Conservation (phyloP, 2,113 vertebrate genomes). For the Nansenia antarctica region DNA sequence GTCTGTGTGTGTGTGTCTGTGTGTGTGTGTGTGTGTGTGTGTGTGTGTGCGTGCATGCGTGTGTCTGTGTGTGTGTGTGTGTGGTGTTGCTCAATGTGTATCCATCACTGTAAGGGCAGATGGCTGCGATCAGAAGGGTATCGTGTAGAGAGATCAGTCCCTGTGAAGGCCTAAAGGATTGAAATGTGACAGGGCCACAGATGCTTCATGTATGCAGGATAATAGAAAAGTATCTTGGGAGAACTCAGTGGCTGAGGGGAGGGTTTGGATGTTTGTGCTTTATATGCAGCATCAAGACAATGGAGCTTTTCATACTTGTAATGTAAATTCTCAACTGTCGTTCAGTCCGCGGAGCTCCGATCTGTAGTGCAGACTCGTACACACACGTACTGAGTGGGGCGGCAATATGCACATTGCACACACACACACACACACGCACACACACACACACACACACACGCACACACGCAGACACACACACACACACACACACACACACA, state of each 20-base stretch:
- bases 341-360: too few relatives aligned
- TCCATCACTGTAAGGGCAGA: constrained; percentile 57
- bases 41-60: too few relatives aligned
- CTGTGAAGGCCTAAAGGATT: constrained; percentile 55
- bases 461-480: background rate
- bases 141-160: constrained; percentile 37
- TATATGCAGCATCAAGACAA: background rate
- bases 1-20: too few relatives aligned
- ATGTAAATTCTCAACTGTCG: too few relatives aligned
- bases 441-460: background rate
- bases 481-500: background rate
- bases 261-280: background rate
- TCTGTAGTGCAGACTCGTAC: too few relatives aligned
- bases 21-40: too few relatives aligned
- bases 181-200: constrained; percentile 21
- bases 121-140: constrained; percentile 56
- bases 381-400: too few relatives aligned
- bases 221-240: constrained; percentile 46
- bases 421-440: background rate
- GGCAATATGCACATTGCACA: background rate
- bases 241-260: background rate
- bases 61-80: too few relatives aligned
- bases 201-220: constrained; percentile 44
- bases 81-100: constrained; percentile 48
- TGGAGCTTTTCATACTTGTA: background rate